Conservation (phyloP, 2,888 invertebrate genomes). For the Boloria selene region DNA sequence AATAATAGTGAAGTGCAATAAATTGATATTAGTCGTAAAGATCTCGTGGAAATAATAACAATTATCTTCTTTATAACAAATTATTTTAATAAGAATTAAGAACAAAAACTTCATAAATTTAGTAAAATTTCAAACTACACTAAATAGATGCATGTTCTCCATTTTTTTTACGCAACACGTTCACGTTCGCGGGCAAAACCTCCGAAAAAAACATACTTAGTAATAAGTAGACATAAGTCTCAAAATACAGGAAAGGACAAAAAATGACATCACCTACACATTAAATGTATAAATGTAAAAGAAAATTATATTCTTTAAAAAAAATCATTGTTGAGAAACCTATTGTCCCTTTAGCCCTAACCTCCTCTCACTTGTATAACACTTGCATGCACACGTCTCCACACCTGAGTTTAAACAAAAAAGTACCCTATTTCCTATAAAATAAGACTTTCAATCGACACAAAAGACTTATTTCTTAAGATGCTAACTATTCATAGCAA, state of each 20-base stretch:
- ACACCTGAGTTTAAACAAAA: conserved; percentile 1
- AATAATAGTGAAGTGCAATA: too few relatives aligned
- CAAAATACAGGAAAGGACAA: not conserved
- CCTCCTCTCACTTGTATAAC: conserved; percentile 13
- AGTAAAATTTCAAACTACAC: too few relatives aligned
- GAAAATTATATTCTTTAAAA: conserved; percentile 1
- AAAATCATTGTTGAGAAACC: conserved; percentile 15
- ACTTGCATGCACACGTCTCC: conserved; percentile 26
- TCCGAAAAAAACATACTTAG: too few relatives aligned
- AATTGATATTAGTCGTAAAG: too few relatives aligned
- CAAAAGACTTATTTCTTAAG: conserved; percentile 6
- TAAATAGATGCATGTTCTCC: too few relatives aligned
- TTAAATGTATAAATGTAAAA: conserved; percentile 8
- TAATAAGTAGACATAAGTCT: too few relatives aligned
- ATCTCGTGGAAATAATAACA: too few relatives aligned
- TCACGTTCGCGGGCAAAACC: too few relatives aligned
- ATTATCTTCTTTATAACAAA: too few relatives aligned
- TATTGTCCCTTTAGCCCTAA: conserved; percentile 26
- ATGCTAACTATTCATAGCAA: conserved; percentile 17
- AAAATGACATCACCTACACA: conserved; percentile 10
- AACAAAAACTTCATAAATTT: too few relatives aligned
- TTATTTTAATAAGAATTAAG: too few relatives aligned
- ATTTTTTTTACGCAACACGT: too few relatives aligned
- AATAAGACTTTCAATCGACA: conserved; percentile 11
- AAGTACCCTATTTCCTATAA: conserved; percentile 8